A percentile compares a stretch with the other conserved stretches of the same genome.
Evolutionary conservation across 2,113 vertebrate species (phyloP).

Genomic region (Phoxinus phoxinus): DNA sequence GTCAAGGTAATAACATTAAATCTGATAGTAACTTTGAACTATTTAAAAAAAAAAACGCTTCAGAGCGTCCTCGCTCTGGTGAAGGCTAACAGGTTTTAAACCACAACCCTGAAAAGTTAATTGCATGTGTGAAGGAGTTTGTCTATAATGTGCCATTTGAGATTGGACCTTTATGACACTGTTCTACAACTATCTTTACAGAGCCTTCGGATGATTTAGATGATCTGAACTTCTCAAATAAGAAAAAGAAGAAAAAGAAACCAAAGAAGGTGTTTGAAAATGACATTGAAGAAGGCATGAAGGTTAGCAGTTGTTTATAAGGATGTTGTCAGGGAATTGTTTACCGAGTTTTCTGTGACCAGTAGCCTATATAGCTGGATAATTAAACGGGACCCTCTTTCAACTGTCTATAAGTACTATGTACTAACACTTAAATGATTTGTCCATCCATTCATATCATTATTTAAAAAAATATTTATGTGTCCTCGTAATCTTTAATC

Average conservation of each 20-base stretch:
- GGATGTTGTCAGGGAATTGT: neutral
- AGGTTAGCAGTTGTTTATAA: constrained; percentile 74
- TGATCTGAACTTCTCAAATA: constrained; percentile 97
- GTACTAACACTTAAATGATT: neutral
- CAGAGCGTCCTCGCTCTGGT: too few relatives aligned
- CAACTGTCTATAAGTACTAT: neutral
- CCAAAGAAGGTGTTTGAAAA: constrained; percentile 95
- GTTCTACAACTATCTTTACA: constrained; percentile 61
- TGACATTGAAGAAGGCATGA: constrained; percentile 91
- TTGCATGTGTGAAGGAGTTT: neutral
- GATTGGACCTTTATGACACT: neutral
- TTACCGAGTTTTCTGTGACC: neutral
- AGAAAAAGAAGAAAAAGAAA: constrained; percentile 99
- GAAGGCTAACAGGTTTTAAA: too few relatives aligned
- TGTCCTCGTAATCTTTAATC: neutral
- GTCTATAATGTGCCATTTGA: neutral
- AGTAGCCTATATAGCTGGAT: neutral
- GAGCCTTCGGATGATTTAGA: constrained; percentile 93
- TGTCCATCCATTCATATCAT: neutral
- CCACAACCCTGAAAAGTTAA: neutral
- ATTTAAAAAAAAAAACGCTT: too few relatives aligned
- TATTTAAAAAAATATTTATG: neutral
- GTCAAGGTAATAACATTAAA: too few relatives aligned
- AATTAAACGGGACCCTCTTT: neutral
- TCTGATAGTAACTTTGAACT: too few relatives aligned